Evolutionary conservation across 2,113 vertebrate genomes (phyloP).

Genomic region (Pundamilia nyererei): DNA sequence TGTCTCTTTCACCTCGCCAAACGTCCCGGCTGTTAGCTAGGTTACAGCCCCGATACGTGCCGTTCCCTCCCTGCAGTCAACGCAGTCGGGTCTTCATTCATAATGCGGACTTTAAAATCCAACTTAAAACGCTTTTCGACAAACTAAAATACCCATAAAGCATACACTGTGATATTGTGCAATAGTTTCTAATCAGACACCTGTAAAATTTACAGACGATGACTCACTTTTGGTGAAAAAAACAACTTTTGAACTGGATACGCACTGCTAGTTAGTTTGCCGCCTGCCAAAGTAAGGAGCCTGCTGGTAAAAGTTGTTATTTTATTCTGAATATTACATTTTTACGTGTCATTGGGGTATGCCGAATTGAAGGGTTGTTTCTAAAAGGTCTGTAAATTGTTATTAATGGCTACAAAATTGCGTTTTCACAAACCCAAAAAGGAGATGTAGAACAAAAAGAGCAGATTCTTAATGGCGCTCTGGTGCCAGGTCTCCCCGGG

Average conservation of each 20-base stretch:
- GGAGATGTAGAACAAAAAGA: background rate
- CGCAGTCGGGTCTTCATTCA: background rate
- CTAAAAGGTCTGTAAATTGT: fast-evolving
- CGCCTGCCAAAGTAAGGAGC: background rate
- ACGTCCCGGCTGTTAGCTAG: background rate
- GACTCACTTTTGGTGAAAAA: background rate
- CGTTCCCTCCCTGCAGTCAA: background rate
- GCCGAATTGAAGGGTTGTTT: background rate
- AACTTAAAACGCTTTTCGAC: background rate
- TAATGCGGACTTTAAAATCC: background rate
- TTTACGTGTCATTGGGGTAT: fast-evolving
- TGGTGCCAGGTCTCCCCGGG: background rate
- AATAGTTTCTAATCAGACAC: background rate
- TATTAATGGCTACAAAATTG: fast-evolving
- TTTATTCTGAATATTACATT: background rate
- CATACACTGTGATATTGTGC: fast-evolving
- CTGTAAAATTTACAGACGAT: background rate
- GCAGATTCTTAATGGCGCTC: background rate
- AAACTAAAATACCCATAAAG: background rate
- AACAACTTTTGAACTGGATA: slow-evolving; percentile 28
- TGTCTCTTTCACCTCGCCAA: background rate
- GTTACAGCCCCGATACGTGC: slow-evolving; percentile 3
- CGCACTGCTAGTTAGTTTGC: background rate
- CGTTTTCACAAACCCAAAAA: fast-evolving
- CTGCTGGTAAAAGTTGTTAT: background rate